Evolutionary conservation across 2,797 vertebrate genomes (phyloP), one percentile per base, ranked within the genome.

Genomic region (Sebastolobus altivelis): DNA sequence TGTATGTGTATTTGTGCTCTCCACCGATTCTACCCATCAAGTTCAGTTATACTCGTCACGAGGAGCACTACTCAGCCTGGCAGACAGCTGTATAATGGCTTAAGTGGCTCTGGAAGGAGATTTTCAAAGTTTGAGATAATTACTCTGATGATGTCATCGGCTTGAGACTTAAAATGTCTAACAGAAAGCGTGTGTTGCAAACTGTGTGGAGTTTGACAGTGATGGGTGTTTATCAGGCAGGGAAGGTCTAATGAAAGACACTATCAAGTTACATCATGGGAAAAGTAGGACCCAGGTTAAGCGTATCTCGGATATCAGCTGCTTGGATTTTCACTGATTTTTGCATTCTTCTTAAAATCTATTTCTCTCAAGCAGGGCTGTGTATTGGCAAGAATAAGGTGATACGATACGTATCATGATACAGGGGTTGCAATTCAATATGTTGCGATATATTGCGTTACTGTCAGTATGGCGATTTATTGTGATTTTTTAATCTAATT

Each of bases 261-360:
- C 25, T 27, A 29, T 5, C 22, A 43, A 43, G 37, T 65, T 43
- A 22, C 37, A 40, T 43, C 38, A 43, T 27, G 18, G 27, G 18
- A 20, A n/a, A 59, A 43, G 25, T 1, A 31, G 18, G 33, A 56
- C 22, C 8, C 33, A 38, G 52, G n/a, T 25, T 25, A 25, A 25
- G 27, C 27, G 46, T 29, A 65, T 29, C 31, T 35, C 6, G 6
- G 20, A 62, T 16, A 4, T 7, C 2, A 3, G n/a, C 0, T 63
- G 37, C n/a, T 40, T 40, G 8, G 12, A 0, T 0, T 38, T 38
- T 63, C n/a, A 63, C 61, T 4, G 12, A 9, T 59, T 18, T 31
- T 59, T 29, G 13, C 35, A 14, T 0, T 63, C 20, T n/a, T 13
- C 4, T 16, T 4, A 63, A 40, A 63, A 38, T 35, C 0, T 0